These are phyloP conservation scores for Lissocephala sabroskyi DNA, from an alignment of 2,888 invertebrate genomes.

Conservation along the genomic window DNA sequence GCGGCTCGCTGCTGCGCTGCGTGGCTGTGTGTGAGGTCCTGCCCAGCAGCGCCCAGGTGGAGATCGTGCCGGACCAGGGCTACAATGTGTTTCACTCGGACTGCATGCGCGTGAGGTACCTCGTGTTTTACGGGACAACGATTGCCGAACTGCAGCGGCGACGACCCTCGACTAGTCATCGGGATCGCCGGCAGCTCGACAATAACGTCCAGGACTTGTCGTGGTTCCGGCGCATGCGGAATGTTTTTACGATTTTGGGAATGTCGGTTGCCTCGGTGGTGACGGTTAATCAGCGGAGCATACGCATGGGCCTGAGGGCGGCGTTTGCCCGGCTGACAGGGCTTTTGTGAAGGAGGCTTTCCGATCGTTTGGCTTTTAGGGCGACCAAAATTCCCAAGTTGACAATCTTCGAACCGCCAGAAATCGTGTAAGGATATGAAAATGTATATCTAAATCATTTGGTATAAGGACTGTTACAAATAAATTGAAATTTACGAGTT, in stretches of 20 bases:
- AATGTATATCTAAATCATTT: too few relatives aligned
- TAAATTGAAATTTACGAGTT: too few relatives aligned
- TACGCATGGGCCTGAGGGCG: too few relatives aligned
- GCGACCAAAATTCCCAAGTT: too few relatives aligned
- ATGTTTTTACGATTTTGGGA: not conserved
- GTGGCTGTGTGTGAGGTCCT: slow-evolving; percentile 18
- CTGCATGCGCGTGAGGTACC: slow-evolving; percentile 12
- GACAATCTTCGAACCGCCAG: too few relatives aligned
- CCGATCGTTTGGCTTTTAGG: too few relatives aligned
- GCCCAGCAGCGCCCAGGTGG: not conserved
- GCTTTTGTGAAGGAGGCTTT: too few relatives aligned
- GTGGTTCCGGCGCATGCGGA: too few relatives aligned
- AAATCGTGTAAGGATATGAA: too few relatives aligned
- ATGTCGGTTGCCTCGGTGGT: not conserved
- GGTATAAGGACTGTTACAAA: too few relatives aligned
- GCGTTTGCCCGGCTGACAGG: too few relatives aligned
- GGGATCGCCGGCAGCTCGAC: not conserved
- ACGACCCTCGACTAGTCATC: not conserved
- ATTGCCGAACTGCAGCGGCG: not conserved
- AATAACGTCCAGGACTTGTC: not conserved
- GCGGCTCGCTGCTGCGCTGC: slow-evolving; percentile 17
- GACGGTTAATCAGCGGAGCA: not conserved
- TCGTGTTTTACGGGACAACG: slow-evolving; percentile 11
- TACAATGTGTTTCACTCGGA: not conserved
- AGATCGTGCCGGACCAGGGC: too few relatives aligned